Percentiles rank a stretch among this genome's conserved stretches.
Evolutionary conservation across 2,113 vertebrate genomes (phyloP).

Genomic region (Datnioides undecimradiatus): DNA sequence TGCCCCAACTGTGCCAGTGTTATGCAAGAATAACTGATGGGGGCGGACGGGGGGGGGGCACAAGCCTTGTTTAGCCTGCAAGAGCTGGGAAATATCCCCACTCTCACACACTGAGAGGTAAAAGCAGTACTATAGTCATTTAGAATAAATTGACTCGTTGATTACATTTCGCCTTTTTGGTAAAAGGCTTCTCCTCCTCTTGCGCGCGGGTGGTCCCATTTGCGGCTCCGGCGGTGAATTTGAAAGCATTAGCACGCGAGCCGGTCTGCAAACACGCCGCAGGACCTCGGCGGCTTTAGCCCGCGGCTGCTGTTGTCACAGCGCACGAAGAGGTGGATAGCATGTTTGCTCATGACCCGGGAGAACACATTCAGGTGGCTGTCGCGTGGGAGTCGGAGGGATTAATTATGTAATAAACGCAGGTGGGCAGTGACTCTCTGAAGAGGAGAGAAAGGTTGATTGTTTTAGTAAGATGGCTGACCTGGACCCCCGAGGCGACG

Average conservation of each 20-base stretch:
- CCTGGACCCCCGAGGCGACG: slow-evolving; percentile 26
- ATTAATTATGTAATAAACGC: slow-evolving; percentile 74
- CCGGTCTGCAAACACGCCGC: slow-evolving; percentile 33
- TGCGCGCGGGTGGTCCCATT: neutral
- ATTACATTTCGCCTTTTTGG: neutral
- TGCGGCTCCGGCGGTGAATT: neutral
- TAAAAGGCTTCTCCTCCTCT: neutral
- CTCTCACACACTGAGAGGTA: neutral
- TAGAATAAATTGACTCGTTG: neutral
- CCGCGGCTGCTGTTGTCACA: slow-evolving; percentile 65
- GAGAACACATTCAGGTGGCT: slow-evolving; percentile 52
- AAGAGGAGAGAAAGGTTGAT: slow-evolving; percentile 50
- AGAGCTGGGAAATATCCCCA: neutral
- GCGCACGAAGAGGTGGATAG: slow-evolving; percentile 52
- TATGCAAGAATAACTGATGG: slow-evolving; percentile 57
- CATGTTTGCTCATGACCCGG: slow-evolving; percentile 62
- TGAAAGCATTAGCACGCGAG: slow-evolving; percentile 14
- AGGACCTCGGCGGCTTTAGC: slow-evolving; percentile 40
- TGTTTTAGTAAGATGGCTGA: slow-evolving; percentile 47
- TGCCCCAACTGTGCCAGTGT: slow-evolving; percentile 50
- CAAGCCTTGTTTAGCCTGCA: slow-evolving; percentile 27
- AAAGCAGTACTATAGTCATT: neutral
- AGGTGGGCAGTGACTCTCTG: slow-evolving; percentile 46
- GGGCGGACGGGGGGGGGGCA: no score
- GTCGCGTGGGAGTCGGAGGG: slow-evolving; percentile 47